Base-by-base conservation (phyloP, 2,113 vertebrate genomes). In the Podiceps cristatus region DNA sequence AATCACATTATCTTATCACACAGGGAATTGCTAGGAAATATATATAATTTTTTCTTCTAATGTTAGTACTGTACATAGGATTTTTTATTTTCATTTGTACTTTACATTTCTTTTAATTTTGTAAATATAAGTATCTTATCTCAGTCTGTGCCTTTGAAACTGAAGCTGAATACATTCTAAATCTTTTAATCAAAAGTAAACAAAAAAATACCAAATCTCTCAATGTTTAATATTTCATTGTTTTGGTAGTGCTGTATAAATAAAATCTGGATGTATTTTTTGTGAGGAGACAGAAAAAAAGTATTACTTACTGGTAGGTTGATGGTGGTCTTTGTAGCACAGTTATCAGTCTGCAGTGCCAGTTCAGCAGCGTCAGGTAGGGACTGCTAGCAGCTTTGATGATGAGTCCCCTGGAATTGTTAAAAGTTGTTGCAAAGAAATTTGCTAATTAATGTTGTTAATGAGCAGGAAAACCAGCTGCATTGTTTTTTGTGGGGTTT, bases 401-500 rank as follows among this genome's bases (percentile, higher is more conserved):
- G 33, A 76, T 37, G 11, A 11, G 45, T 86, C 31, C 45, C 25
- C 20, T 64, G 35, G 25, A 96, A 55, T 76, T 93, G 73, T 88
- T 93, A 82, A 82, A 94, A 89, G 37, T 82, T 56, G 49, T 74
- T 85, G 63, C 73, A 91, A 87, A 79, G 45, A 84, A 90, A 59
- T 31, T 60, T 93, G 19, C 28, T 68, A 81, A 78, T 90, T 87
- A 69, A 50, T 77, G 35, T 84, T 92, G 27, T 79, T 95, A 92
- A 80, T 75, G 53, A 94, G 58, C 31, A 88, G 63, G 29, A 66
- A 83, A 93, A 93, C 14, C 18, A 82, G 47, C 44, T 92, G 35
- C 55, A 22, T 86, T 45, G 10, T 31, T 64, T 20, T 47, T 15
- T 3, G 19, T 50, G 47, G 47, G 18, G 47, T 19, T 52, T 35